These are phyloP conservation scores for Mastigias papua DNA, from an alignment of 30 jellyfish, hydroid and myxozoan species.

Conservation along the genomic window DNA sequence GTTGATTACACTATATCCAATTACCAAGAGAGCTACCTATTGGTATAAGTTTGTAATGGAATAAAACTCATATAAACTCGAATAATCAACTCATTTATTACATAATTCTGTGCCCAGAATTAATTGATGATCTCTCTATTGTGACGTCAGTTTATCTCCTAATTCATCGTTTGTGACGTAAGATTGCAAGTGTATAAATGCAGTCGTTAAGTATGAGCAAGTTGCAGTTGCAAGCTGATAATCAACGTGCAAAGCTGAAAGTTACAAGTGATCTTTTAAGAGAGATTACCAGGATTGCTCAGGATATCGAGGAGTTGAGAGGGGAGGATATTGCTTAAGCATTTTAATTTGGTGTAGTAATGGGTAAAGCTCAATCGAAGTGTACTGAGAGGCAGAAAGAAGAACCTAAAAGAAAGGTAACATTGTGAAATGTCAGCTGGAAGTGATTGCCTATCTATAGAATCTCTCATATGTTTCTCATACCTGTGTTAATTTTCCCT, in stretches of 20 bases:
- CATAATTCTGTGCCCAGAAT: not conserved
- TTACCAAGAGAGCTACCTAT: no score
- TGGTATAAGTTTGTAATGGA: not conserved
- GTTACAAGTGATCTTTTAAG: not conserved
- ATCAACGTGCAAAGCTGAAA: not conserved
- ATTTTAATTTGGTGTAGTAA: not conserved
- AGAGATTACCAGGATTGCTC: not conserved
- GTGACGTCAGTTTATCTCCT: no score
- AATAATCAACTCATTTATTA: not conserved
- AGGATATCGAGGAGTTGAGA: not conserved
- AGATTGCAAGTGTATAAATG: not conserved
- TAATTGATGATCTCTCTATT: no score
- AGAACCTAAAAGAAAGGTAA: not conserved
- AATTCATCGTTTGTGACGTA: slow-evolving; percentile 14
- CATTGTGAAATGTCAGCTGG: not conserved
- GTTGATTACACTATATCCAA: not conserved
- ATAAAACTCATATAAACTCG: not conserved
- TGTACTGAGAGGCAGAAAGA: not conserved
- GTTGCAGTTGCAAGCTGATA: not conserved
- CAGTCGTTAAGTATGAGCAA: not conserved
- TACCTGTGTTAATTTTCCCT: not conserved
- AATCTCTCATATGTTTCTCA: not conserved
- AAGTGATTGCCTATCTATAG: not conserved
- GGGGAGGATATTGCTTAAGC: no score
- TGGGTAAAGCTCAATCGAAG: slow-evolving; percentile 9